Conservation (phyloP, 2,888 invertebrate species). For the Rhingia rostrata region DNA sequence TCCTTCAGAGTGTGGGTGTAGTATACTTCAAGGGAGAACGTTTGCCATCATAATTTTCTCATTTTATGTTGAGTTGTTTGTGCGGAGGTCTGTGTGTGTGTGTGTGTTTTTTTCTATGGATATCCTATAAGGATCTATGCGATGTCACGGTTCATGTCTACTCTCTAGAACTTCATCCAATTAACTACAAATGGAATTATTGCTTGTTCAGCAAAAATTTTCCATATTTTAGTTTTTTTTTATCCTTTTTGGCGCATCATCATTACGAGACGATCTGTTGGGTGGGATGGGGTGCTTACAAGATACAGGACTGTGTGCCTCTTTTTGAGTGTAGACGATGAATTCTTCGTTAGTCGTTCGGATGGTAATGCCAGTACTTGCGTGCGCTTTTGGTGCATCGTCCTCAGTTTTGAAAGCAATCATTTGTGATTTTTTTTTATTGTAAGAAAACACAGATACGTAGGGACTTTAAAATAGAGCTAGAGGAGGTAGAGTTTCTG, state of each 20-base stretch:
- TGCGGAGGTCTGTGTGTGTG: too few species aligned
- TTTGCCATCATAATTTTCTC: slow-evolving; percentile 52
- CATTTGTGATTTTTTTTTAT: too few species aligned
- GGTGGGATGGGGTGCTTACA: neutral
- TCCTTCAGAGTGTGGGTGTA: slow-evolving; percentile 10
- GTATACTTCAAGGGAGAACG: slow-evolving; percentile 11
- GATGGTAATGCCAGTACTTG: too few species aligned
- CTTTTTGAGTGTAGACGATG: too few species aligned
- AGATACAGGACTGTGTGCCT: neutral
- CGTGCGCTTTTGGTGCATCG: too few species aligned
- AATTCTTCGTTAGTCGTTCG: too few species aligned
- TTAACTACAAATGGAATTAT: slow-evolving; percentile 70
- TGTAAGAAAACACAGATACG: too few species aligned
- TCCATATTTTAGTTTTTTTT: slow-evolving; percentile 8
- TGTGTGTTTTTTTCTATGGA: slow-evolving; percentile 7
- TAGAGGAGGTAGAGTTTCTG: too few species aligned
- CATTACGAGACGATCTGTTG: slow-evolving; percentile 13
- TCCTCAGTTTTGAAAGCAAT: too few species aligned
- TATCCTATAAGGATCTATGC: slow-evolving; percentile 44
- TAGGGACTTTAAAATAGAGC: too few species aligned
- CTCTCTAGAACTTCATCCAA: slow-evolving; percentile 69
- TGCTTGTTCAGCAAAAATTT: slow-evolving; percentile 65
- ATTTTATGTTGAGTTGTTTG: slow-evolving; percentile 28
- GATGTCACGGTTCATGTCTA: slow-evolving; percentile 69
- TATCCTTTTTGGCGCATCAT: slow-evolving; percentile 25